Conservation (phyloP, 2,113 vertebrate species). For the Gymnogyps californianus region DNA sequence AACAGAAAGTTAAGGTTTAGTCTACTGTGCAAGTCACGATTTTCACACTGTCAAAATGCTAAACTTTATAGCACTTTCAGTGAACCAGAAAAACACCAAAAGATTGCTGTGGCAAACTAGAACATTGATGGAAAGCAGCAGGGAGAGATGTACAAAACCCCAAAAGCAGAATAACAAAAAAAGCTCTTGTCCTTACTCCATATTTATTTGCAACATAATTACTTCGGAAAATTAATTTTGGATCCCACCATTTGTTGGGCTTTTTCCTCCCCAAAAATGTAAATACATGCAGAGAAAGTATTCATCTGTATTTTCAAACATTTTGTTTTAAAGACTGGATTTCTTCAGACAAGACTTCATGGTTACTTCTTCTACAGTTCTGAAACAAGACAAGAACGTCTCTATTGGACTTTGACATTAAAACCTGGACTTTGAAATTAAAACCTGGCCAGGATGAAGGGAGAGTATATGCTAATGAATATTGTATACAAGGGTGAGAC, state of each 20-base stretch:
- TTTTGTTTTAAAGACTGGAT: background rate
- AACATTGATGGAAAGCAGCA: background rate
- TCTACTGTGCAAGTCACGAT: background rate
- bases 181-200: background rate
- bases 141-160: background rate
- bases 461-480: background rate
- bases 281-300: background rate
- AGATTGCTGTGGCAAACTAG: background rate
- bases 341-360: background rate
- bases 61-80: background rate
- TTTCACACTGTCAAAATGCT: background rate
- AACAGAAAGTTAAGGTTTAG: background rate
- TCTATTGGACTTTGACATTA: background rate
- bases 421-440: background rate
- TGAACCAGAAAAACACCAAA: background rate
- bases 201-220: background rate
- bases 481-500: background rate
- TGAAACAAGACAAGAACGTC: background rate
- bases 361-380: background rate
- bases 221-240: background rate
- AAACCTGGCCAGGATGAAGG: background rate
- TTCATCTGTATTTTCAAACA: background rate
- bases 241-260: background rate
- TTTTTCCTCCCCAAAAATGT: background rate
- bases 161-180: background rate